Conservation (phyloP, 2,888 invertebrate species). For the Thera britannica region DNA sequence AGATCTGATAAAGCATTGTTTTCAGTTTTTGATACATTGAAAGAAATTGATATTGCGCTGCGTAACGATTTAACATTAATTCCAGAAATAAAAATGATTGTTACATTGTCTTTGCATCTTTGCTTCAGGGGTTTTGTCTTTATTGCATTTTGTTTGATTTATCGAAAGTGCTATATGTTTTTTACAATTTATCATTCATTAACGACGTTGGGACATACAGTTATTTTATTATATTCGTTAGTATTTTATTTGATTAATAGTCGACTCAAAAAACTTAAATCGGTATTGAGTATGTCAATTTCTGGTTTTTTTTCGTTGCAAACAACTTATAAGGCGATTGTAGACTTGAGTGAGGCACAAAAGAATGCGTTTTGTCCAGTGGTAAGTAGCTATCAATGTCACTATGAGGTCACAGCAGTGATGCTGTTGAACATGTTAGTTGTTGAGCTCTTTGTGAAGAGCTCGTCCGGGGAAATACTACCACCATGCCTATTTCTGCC, state of each 20-base stretch:
- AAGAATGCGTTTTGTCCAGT: slow-evolving; percentile 4
- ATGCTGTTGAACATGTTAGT: too few species aligned
- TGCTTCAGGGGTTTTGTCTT: background rate
- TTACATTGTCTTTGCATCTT: background rate
- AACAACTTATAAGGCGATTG: background rate
- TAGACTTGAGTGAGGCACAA: slow-evolving; percentile 5
- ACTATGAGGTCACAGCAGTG: too few species aligned
- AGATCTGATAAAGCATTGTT: background rate
- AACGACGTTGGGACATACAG: background rate
- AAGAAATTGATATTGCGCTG: background rate
- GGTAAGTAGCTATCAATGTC: background rate
- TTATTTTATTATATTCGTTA: slow-evolving; percentile 5
- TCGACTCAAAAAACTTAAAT: slow-evolving; percentile 9
- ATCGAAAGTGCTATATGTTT: background rate
- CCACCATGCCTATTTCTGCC: too few species aligned
- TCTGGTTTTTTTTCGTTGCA: slow-evolving; percentile 2
- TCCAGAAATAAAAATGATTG: background rate
- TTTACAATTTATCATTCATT: background rate
- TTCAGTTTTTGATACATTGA: background rate
- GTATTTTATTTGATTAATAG: slow-evolving; percentile 9
- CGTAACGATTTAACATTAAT: background rate
- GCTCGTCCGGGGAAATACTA: too few species aligned
- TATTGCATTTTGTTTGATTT: background rate
- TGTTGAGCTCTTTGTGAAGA: too few species aligned
- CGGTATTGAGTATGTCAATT: background rate